phyloP scores from a whole-genome alignment of 2,888 invertebrate genomes.

The Archaeoteleia sp. region DNA sequence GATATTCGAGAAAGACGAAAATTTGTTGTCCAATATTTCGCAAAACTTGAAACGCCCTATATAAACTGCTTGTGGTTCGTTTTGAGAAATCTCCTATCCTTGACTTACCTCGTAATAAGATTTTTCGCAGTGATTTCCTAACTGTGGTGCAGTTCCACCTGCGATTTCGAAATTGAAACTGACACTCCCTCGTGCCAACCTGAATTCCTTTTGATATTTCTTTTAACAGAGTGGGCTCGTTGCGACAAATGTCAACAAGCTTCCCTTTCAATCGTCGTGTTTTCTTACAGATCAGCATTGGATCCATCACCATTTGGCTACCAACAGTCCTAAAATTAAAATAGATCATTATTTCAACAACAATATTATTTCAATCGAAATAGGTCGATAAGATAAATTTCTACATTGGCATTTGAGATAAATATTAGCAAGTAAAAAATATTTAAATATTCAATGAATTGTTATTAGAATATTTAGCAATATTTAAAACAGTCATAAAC shows the following conservation, averaged over 20 bases:
- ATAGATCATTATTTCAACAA: too few relatives aligned
- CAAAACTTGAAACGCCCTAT: too few relatives aligned
- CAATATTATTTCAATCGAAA: too few relatives aligned
- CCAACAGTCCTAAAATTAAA: constrained; percentile 82
- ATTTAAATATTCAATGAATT: background rate
- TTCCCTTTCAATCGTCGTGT: constrained; percentile 85
- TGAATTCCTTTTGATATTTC: constrained; percentile 90
- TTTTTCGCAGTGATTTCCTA: constrained; percentile 87
- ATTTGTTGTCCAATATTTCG: too few relatives aligned
- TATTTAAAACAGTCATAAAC: too few relatives aligned
- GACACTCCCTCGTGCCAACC: constrained; percentile 89
- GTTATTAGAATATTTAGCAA: too few relatives aligned
- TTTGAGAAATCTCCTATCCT: background rate
- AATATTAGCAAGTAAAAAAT: too few relatives aligned
- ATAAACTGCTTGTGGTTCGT: too few relatives aligned
- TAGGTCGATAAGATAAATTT: too few relatives aligned
- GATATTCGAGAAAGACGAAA: too few relatives aligned
- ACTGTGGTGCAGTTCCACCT: constrained; percentile 93
- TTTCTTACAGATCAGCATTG: constrained; percentile 91
- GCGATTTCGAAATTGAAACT: constrained; percentile 88
- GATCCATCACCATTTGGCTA: constrained; percentile 92
- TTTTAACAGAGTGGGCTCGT: constrained; percentile 86
- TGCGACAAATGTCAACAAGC: constrained; percentile 88
- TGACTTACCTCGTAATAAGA: constrained; percentile 88
- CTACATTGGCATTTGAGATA: too few relatives aligned